Evolutionary conservation across 30 jellyfish, hydroid and myxozoan species (phyloP), one percentile per base, ranked within the genome.

Genomic region (Rhopilema esculentum): DNA sequence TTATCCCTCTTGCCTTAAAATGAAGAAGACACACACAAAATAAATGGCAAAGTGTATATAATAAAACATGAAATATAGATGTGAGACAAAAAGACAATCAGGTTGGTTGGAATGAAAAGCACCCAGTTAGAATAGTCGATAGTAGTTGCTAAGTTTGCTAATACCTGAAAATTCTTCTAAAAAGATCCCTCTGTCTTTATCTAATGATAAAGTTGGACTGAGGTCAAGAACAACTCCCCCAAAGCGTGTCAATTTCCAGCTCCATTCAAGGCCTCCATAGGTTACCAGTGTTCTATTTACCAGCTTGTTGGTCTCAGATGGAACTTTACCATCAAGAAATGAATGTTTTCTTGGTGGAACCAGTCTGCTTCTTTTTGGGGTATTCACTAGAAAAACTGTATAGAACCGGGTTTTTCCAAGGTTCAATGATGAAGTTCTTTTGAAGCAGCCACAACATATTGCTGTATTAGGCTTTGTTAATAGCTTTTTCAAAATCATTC

Each of bases 201-300:
- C 23, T 79, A 48, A 21, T 23, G 30, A 16, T 8, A 79, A 32
- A 61, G 17, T 79, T 1, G 68, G 30, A 17, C 66, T 65, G 27
- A 62, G 68, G 65, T 79, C 88, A 51, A 79, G 68, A 23, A 79
- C 64, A 7, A 79, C 31, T 20, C 88, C 65, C 25, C 50, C 50
- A 33, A 79, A 79, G 67, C 57, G 64, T 27, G 79, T 53, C 79
- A 57, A 18, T 31, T 61, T 63, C 88, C 88, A 79, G 20, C 30
- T 62, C 88, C 88, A 79, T 79, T 79, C 29, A 1, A 17, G 8
- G n/a, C 27, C n/a, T 7, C 9, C 12, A 6, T 40, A 2, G 6
- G 57, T 40, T 40, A 40, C 57, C 12, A 40, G 57, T 6, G 57
- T 40, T 12, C 57, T 40, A 2, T 12, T 40, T 12, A 40, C 57